phyloP scores from a whole-genome alignment of 2,888 invertebrate species.

The Cactoblastis cactorum region DNA sequence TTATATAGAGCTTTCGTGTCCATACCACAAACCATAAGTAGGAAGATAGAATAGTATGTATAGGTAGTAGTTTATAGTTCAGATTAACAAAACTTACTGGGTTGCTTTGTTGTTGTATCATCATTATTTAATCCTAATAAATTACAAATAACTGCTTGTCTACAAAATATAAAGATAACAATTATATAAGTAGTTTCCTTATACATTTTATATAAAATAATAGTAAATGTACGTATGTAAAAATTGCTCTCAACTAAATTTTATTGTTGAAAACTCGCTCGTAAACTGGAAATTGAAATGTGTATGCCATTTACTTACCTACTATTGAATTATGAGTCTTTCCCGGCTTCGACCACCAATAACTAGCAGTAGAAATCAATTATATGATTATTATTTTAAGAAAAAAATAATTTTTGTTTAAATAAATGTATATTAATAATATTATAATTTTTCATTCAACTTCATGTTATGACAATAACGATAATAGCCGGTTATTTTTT shows the following conservation, averaged over 20 bases:
- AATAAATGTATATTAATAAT: no score
- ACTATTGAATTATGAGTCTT: neutral
- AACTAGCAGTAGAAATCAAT: no score
- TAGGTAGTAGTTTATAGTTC: no score
- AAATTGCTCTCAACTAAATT: neutral
- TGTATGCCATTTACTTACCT: neutral
- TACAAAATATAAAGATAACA: neutral
- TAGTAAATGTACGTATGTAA: constrained; percentile 4
- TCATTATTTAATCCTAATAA: neutral
- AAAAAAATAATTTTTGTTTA: no score
- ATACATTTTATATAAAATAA: neutral
- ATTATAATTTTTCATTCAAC: no score
- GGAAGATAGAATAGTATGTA: no score
- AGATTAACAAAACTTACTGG: constrained; percentile 5
- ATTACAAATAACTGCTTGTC: neutral
- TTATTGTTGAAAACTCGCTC: neutral
- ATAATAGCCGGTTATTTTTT: no score
- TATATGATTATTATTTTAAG: no score
- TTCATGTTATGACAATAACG: no score
- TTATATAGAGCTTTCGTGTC: no score
- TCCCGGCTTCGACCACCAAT: neutral
- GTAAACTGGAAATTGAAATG: neutral
- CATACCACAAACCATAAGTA: no score
- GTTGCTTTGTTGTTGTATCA: neutral
- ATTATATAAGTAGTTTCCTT: neutral